Evolutionary conservation across 1,140 invertebrate genomes (phyloP).

Genomic region (Watersipora subatra): DNA sequence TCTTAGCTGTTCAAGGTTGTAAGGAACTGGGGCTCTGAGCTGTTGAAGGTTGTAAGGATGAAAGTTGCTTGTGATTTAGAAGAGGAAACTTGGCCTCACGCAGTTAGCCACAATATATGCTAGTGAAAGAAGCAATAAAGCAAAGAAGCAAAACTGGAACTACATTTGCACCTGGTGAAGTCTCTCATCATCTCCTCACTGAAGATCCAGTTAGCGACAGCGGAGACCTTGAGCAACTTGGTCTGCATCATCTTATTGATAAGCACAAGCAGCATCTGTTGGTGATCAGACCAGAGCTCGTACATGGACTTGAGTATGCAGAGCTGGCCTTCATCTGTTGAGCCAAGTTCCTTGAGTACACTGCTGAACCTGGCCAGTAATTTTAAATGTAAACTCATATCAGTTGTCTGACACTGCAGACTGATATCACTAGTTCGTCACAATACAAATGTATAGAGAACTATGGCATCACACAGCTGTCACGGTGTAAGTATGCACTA

Average conservation of each 20-base stretch:
- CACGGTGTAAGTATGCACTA: no score
- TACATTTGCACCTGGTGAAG: slow-evolving; percentile 51
- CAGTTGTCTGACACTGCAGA: not conserved
- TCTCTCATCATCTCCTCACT: slow-evolving; percentile 85
- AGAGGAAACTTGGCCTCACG: no score
- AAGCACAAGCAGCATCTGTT: slow-evolving; percentile 87
- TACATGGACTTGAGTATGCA: slow-evolving; percentile 82
- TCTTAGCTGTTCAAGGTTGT: no score
- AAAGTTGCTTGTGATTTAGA: no score
- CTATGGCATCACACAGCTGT: no score
- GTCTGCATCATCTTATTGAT: slow-evolving; percentile 95
- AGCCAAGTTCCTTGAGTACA: slow-evolving; percentile 79
- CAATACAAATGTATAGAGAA: no score
- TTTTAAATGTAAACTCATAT: slow-evolving; percentile 11
- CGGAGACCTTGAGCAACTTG: slow-evolving; percentile 86
- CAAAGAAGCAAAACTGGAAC: not conserved
- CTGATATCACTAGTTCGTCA: no score
- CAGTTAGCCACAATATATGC: no score
- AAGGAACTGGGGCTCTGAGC: no score
- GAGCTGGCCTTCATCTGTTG: slow-evolving; percentile 88
- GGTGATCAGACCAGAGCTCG: slow-evolving; percentile 83
- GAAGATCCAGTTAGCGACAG: slow-evolving; percentile 97
- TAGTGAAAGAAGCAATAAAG: no score
- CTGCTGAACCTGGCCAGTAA: slow-evolving; percentile 75
- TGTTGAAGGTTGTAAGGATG: no score